A percentile compares a stretch with the other conserved stretches of the same genome.
Evolutionary conservation across 1,140 invertebrate genomes (phyloP).

Genomic region (Euura saliciscinereae): DNA sequence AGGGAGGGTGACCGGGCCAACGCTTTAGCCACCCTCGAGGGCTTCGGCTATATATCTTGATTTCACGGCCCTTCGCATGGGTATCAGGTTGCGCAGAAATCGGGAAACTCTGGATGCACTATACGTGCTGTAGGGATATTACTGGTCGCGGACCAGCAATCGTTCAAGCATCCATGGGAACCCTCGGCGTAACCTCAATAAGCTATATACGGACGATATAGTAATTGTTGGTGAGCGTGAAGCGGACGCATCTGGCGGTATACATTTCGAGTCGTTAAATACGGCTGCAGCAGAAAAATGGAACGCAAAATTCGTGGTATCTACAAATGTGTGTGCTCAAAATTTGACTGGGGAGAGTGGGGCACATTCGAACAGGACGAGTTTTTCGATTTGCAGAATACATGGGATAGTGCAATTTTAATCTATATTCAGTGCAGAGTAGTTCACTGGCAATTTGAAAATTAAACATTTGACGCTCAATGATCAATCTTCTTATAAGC

Average conservation of each 20-base stretch:
- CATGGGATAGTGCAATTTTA: no score
- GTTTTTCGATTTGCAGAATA: no score
- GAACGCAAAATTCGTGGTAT: background rate
- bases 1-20: slow-evolving; percentile 13
- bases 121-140: no score
- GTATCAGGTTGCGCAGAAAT: slow-evolving; percentile 59
- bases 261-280: background rate
- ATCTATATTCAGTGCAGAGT: no score
- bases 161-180: background rate
- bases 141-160: no score
- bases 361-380: no score
- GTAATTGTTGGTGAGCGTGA: background rate
- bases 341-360: no score
- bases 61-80: slow-evolving; percentile 58
- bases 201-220: background rate
- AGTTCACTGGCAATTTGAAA: no score
- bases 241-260: background rate
- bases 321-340: no score
- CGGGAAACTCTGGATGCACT: slow-evolving; percentile 47
- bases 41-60: slow-evolving; percentile 55
- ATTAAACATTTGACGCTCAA: no score
- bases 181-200: background rate
- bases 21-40: slow-evolving; percentile 23
- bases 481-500: no score
- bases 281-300: background rate